Evolutionary conservation across 2,113 vertebrate species (phyloP).

Genomic region (Phaetusa simplex): DNA sequence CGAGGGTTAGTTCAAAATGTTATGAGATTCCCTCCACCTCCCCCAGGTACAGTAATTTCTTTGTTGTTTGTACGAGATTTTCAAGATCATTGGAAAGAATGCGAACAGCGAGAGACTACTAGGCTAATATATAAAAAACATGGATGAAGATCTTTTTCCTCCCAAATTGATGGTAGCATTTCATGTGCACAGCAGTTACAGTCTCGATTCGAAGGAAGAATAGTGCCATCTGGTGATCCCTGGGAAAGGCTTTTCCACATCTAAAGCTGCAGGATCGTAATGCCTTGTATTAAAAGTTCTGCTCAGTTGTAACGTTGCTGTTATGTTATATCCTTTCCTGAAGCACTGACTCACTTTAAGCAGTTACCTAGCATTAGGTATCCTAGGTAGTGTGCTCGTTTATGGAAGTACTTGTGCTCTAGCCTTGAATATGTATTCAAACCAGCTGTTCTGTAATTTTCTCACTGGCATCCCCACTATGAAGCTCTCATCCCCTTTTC

Average conservation of each 20-base stretch:
- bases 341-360: background rate
- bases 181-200: background rate
- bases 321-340: background rate
- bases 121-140: background rate
- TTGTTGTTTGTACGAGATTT: conserved; percentile 12
- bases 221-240: conserved; percentile 70
- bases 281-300: background rate
- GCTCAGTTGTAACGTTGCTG: background rate
- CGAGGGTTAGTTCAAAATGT: background rate
- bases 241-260: background rate
- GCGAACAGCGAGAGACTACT: background rate
- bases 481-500: background rate
- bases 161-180: background rate
- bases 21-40: background rate
- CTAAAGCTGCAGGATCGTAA: background rate
- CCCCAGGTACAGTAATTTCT: background rate
- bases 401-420: background rate
- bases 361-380: background rate
- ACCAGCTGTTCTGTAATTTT: background rate
- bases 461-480: background rate
- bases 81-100: background rate
- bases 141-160: background rate
- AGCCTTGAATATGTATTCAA: background rate
- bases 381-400: background rate
- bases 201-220: conserved; percentile 38